phyloP scores from a whole-genome alignment of 2,113 vertebrate species.

The Acrocephalus arundinaceus region DNA sequence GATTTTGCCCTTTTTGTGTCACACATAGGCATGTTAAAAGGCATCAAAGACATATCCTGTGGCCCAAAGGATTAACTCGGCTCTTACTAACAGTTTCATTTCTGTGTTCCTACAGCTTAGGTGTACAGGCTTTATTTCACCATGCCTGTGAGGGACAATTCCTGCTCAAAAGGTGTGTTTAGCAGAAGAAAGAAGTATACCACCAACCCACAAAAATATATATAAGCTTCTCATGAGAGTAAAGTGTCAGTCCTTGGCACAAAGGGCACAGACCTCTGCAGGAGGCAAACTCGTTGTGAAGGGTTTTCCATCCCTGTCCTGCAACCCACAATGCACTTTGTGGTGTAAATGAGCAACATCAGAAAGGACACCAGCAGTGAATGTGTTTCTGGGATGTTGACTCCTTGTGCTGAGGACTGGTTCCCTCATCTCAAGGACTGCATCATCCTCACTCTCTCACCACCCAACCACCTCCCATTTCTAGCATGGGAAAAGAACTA shows the following conservation, averaged over 20 bases:
- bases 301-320: not conserved
- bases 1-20: not conserved
- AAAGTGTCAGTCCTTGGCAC: not conserved
- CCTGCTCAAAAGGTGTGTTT: not conserved
- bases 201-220: not conserved
- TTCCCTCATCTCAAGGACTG: not conserved
- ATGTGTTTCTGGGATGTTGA: not conserved
- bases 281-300: fast-evolving
- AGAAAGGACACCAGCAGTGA: not conserved
- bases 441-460: not conserved
- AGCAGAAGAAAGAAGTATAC: not conserved
- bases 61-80: not conserved
- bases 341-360: not conserved
- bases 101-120: not conserved
- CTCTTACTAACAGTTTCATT: not conserved
- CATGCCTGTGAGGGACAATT: not conserved
- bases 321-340: not conserved
- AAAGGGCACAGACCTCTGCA: not conserved
- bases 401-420: not conserved
- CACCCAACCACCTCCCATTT: not conserved
- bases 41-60: not conserved
- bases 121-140: not conserved
- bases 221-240: not conserved
- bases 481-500: not conserved
- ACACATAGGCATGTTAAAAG: not conserved